Evolutionary conservation across 2,113 vertebrate genomes (phyloP).

Genomic region (Spizaetus ornatus): DNA sequence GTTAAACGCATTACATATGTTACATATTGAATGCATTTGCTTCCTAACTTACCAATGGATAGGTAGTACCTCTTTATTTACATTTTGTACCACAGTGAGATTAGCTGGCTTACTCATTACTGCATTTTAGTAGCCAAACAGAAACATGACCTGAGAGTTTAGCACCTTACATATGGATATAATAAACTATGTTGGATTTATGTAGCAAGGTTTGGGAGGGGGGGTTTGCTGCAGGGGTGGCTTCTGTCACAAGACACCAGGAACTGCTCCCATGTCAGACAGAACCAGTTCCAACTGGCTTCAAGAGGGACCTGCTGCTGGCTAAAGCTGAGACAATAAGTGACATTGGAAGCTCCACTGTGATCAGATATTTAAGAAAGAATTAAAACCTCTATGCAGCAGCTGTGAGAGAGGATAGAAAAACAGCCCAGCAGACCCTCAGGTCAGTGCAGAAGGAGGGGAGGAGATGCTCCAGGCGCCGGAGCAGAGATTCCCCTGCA

Average conservation of each 20-base stretch:
- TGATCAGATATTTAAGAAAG: background rate
- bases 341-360: rapidly evolving
- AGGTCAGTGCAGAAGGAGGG: background rate
- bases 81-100: rapidly evolving
- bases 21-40: background rate
- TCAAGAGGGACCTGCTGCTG: background rate
- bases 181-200: background rate
- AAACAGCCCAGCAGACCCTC: background rate
- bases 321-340: background rate
- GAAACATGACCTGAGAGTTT: background rate
- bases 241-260: background rate
- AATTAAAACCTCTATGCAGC: background rate
- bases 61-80: background rate
- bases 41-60: background rate
- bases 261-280: background rate
- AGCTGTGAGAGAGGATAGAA: background rate
- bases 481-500: background rate
- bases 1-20: background rate
- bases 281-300: background rate
- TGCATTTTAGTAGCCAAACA: background rate
- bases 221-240: rapidly evolving
- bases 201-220: background rate
- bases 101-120: background rate
- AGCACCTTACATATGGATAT: background rate
- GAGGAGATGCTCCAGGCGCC: rapidly evolving